Evolutionary conservation across 2,113 vertebrate species (phyloP).

Genomic region (Stigmatopora nigra): DNA sequence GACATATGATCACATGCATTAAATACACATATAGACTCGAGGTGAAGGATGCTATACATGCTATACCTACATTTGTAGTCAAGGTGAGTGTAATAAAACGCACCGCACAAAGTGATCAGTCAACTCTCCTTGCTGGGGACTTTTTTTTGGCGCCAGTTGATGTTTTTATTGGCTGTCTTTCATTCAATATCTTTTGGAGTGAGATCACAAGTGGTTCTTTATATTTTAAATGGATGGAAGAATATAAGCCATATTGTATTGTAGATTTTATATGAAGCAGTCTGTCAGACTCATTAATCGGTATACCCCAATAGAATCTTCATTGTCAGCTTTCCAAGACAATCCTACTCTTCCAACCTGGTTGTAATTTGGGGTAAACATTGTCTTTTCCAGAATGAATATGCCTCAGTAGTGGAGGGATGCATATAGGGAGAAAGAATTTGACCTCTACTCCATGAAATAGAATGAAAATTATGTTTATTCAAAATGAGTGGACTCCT

Average conservation of each 20-base stretch:
- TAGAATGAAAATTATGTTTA: too few relatives aligned
- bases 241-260: slow-evolving; percentile 3
- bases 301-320: background rate
- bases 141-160: slow-evolving; percentile 27
- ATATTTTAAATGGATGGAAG: slow-evolving; percentile 25
- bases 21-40: background rate
- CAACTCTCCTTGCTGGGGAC: slow-evolving; percentile 22
- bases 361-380: background rate
- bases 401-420: background rate
- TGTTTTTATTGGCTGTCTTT: slow-evolving; percentile 51
- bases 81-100: slow-evolving; percentile 5
- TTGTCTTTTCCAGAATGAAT: background rate
- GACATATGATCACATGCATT: slow-evolving; percentile 10
- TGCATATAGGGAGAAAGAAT: too few relatives aligned
- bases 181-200: slow-evolving; percentile 40
- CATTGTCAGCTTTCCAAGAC: background rate
- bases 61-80: background rate
- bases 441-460: too few relatives aligned
- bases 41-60: slow-evolving; percentile 17
- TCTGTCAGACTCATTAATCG: background rate
- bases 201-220: slow-evolving; percentile 49
- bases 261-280: background rate
- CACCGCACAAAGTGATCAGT: slow-evolving; percentile 39
- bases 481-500: too few relatives aligned
- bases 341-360: background rate